Base-by-base conservation (phyloP, 2,113 vertebrate genomes). In the Tachycineta bicolor region DNA sequence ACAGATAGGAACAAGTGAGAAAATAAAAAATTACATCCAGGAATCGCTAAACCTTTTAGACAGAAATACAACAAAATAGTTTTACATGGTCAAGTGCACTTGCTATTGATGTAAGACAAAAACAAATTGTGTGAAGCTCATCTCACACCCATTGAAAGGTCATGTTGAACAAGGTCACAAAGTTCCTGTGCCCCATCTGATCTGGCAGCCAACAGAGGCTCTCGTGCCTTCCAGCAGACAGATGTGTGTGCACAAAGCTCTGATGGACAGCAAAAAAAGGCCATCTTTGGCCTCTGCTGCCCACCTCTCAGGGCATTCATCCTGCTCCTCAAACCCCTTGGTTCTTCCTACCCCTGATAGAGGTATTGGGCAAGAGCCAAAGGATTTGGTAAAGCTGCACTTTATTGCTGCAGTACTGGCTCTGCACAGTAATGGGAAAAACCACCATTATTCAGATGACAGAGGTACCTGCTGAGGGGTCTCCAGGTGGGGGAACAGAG, bases 11-110 rank as follows among this genome's bases (percentile, higher is more conserved):
- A 18, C 52, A 76, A 47, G 22, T 2, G 12, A 52, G 41, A 49
- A 58, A 65, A 49, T n/a, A 1, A 4, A 18, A 55, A 6, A 0
- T 1, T 10, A 22, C 24, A 39, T 23, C 6, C 26, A 53, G 34
- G 50, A 52, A 47, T 46, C 34, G 18, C 20, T 67, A 25, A 76
- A 33, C 6, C 29, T 91, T 85, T 79, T 20, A 44, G 58, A 56
- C 28, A 75, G 37, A 87, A 70, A 52, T 49, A 11, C 5, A 85
- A 12, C 24, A 60, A 49, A 75, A 28, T 6, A 9, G 12, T 6
- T 86, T 83, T 68, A 77, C 22, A 3, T 11, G 25, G 33, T 34
- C 44, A 49, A 53, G 28, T 9, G 14, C 24, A 77, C 14, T 55
- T 25, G 7, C 9, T 71, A 2, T 21, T 39, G 31, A 28, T n/a